A percentile compares a stretch with the other conserved stretches of the same genome.
These are phyloP conservation scores for Xenops minutus DNA, from an alignment of 2,797 vertebrate species.

Conservation along the genomic window DNA sequence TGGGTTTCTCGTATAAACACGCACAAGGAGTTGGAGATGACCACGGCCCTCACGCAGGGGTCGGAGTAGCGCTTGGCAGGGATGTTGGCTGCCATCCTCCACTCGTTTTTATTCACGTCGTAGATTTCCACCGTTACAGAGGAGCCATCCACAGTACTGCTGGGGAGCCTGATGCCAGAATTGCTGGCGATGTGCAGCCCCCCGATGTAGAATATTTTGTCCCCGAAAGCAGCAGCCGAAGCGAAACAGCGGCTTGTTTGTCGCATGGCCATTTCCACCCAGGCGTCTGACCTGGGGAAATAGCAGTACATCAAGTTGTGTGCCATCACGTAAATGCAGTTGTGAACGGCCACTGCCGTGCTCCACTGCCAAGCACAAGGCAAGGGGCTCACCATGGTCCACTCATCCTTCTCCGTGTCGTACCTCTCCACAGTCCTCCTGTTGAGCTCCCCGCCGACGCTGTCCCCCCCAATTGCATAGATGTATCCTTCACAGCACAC, in stretches of 20 bases:
- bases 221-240: conserved; percentile 90
- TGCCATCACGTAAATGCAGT: conserved; percentile 95
- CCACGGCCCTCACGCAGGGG: conserved; percentile 90
- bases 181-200: conserved; percentile 92
- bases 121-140: conserved; percentile 95
- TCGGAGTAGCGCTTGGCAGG: conserved; percentile 95
- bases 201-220: conserved; percentile 96
- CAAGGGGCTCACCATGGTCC: conserved; percentile 92
- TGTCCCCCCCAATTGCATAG: conserved; percentile 95
- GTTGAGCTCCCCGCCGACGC: conserved; percentile 89
- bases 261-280: conserved; percentile 96
- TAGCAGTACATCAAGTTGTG: conserved; percentile 97
- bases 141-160: conserved; percentile 90
- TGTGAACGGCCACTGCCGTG: conserved; percentile 89
- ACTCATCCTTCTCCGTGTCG: conserved; percentile 92
- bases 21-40: conserved; percentile 90
- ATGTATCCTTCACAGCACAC: conserved; percentile 94
- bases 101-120: conserved; percentile 93
- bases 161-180: conserved; percentile 87
- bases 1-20: conserved; percentile 95
- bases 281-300: conserved; percentile 89
- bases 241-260: conserved; percentile 94
- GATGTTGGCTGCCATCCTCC: conserved; percentile 92
- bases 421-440: conserved; percentile 95
- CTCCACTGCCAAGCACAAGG: conserved; percentile 96